These are phyloP conservation scores for Ypsolopha sequella DNA, from an alignment of 2,888 invertebrate genomes.

Conservation along the genomic window DNA sequence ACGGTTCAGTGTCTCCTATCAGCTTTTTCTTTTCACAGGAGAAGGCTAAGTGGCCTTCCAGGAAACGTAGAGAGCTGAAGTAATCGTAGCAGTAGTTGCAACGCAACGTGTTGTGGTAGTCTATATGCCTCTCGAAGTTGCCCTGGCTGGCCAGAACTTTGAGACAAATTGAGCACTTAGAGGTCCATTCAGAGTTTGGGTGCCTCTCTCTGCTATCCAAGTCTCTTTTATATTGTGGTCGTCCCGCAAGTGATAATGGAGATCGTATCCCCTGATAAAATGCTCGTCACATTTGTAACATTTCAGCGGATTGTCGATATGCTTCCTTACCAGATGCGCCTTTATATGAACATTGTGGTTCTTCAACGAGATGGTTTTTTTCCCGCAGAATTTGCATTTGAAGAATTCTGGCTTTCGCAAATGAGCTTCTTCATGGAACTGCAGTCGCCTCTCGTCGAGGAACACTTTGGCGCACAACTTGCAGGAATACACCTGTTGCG, in stretches of 20 bases:
- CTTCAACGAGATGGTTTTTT: constrained; percentile 50
- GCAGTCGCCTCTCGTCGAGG: constrained; percentile 40
- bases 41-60: constrained; percentile 58
- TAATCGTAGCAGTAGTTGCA: constrained; percentile 65
- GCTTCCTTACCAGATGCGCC: constrained; percentile 47
- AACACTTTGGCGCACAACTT: constrained; percentile 60
- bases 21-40: constrained; percentile 55
- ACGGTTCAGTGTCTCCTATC: constrained; percentile 50
- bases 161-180: constrained; percentile 54
- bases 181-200: constrained; percentile 36
- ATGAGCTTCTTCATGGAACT: constrained; percentile 49
- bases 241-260: constrained; percentile 56
- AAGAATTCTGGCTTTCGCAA: constrained; percentile 52
- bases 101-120: constrained; percentile 58
- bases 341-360: constrained; percentile 54
- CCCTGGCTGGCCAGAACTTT: constrained; percentile 58
- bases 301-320: constrained; percentile 46
- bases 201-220: constrained; percentile 51
- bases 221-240: constrained; percentile 48
- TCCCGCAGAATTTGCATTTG: constrained; percentile 61
- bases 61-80: constrained; percentile 50
- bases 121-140: constrained; percentile 60
- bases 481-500: constrained; percentile 45
- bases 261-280: constrained; percentile 48
- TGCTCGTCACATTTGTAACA: constrained; percentile 51